phyloP scores from a whole-genome alignment of 2,888 invertebrate species.

The Andricus quercusramuli region DNA sequence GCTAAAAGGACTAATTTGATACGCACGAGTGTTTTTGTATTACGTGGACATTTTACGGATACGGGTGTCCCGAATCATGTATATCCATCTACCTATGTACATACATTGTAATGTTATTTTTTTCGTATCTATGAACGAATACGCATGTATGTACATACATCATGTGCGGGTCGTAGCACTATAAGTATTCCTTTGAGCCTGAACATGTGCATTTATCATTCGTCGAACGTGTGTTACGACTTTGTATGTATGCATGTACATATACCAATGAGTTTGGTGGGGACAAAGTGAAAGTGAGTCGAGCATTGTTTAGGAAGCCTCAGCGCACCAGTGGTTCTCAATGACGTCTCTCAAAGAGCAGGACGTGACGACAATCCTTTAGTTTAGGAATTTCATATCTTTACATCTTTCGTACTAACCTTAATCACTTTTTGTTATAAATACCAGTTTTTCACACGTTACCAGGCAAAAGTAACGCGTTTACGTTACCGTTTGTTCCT shows the following conservation, averaged over 20 bases:
- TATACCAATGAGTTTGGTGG: slow-evolving; percentile 56
- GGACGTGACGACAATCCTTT: slow-evolving; percentile 14
- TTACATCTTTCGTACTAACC: background rate
- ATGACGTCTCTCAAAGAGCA: slow-evolving; percentile 7
- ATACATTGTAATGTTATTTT: background rate
- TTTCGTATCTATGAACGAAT: background rate
- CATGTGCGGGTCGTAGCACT: slow-evolving; percentile 29
- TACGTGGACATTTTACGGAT: slow-evolving; percentile 9
- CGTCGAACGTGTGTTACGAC: slow-evolving; percentile 51
- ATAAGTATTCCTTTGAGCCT: slow-evolving; percentile 23
- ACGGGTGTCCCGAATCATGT: slow-evolving; percentile 28
- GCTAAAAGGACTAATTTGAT: slow-evolving; percentile 13
- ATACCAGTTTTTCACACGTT: too few species aligned
- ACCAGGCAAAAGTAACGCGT: too few species aligned
- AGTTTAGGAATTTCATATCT: background rate
- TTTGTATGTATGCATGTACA: slow-evolving; percentile 39
- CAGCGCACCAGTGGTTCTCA: slow-evolving; percentile 74
- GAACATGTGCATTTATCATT: slow-evolving; percentile 41
- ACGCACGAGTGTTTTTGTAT: slow-evolving; percentile 25
- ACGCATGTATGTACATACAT: background rate
- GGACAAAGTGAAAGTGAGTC: slow-evolving; percentile 77
- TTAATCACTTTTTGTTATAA: background rate
- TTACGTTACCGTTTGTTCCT: too few species aligned
- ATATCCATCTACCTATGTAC: background rate
- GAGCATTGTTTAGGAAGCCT: slow-evolving; percentile 78